A percentile compares a stretch with the other conserved stretches of the same genome.
Conservation (phyloP, 2,888 invertebrate genomes). For the Hypselothyrea guttata region DNA sequence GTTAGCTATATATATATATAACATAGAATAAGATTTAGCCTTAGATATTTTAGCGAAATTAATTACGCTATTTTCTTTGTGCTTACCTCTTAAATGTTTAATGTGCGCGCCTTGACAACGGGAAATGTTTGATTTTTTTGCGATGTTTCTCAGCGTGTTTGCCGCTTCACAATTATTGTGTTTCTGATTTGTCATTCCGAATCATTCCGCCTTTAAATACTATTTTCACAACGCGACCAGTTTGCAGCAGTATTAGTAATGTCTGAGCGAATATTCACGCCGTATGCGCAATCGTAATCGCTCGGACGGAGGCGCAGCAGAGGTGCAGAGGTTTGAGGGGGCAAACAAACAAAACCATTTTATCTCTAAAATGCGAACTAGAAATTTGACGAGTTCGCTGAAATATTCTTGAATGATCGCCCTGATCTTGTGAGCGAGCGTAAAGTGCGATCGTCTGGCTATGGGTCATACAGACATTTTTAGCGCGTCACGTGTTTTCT, state of each 20-base stretch:
- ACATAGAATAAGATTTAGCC: background rate
- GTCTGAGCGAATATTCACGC: background rate
- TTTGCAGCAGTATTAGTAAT: constrained; percentile 42
- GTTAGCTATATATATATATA: background rate
- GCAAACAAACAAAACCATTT: background rate
- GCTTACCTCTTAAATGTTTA: constrained; percentile 3
- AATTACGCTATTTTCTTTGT: constrained; percentile 4
- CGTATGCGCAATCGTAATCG: background rate
- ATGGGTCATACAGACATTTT: constrained; percentile 20
- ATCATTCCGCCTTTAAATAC: constrained; percentile 70
- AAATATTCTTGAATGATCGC: background rate
- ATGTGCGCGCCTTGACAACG: too few species aligned
- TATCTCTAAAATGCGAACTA: constrained; percentile 1
- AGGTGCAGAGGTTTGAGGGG: background rate
- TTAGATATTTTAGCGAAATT: constrained; percentile 1
- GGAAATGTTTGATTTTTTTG: background rate
- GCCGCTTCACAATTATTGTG: constrained; percentile 57
- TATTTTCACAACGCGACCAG: constrained; percentile 18
- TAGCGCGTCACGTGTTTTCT: constrained; percentile 50
- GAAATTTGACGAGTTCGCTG: background rate
- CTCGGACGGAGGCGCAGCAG: background rate
- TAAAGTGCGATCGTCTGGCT: background rate
- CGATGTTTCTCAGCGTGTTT: constrained; percentile 25
- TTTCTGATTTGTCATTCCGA: constrained; percentile 70
- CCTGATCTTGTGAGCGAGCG: background rate